Evolutionary conservation across 2,888 invertebrate genomes (phyloP).

Genomic region (Mesochorus sp.): DNA sequence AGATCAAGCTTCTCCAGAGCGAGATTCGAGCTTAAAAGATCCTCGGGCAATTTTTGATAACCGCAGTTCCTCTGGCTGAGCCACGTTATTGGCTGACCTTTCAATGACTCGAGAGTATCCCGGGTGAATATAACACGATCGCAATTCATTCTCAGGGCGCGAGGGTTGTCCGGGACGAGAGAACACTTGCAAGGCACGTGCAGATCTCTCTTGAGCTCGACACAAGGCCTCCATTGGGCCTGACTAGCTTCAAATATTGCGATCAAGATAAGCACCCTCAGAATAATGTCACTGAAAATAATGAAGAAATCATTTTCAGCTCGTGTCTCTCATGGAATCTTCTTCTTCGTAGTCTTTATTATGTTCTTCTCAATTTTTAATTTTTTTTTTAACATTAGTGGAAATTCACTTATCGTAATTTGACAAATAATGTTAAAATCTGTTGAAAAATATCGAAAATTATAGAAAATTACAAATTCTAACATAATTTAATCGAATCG

Average conservation of each 20-base stretch:
- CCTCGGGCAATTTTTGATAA: conserved; percentile 88
- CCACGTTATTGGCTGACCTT: conserved; percentile 90
- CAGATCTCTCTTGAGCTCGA: conserved; percentile 89
- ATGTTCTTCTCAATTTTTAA: too few relatives aligned
- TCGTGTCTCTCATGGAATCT: too few relatives aligned
- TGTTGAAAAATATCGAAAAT: too few relatives aligned
- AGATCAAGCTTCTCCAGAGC: conserved; percentile 91
- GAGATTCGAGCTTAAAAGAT: conserved; percentile 82
- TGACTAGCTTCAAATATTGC: conserved; percentile 58
- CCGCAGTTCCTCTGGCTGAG: conserved; percentile 92
- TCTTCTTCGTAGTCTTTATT: too few relatives aligned
- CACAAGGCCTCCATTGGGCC: conserved; percentile 87
- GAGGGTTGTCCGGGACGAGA: conserved; percentile 78
- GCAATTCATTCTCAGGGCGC: conserved; percentile 89
- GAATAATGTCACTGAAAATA: conserved; percentile 40
- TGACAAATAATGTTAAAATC: too few relatives aligned
- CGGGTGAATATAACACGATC: conserved; percentile 91
- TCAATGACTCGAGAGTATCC: conserved; percentile 90
- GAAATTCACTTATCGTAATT: too few relatives aligned
- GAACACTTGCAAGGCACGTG: conserved; percentile 88
- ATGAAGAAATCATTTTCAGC: too few relatives aligned
- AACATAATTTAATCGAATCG: too few relatives aligned
- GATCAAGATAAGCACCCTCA: conserved; percentile 56
- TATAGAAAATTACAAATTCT: too few relatives aligned
- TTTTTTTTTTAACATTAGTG: too few relatives aligned